A percentile compares a stretch with the other conserved stretches of the same genome.
phyloP scores from a whole-genome alignment of 2,797 vertebrate species.

The Bovichtus diacanthus region DNA sequence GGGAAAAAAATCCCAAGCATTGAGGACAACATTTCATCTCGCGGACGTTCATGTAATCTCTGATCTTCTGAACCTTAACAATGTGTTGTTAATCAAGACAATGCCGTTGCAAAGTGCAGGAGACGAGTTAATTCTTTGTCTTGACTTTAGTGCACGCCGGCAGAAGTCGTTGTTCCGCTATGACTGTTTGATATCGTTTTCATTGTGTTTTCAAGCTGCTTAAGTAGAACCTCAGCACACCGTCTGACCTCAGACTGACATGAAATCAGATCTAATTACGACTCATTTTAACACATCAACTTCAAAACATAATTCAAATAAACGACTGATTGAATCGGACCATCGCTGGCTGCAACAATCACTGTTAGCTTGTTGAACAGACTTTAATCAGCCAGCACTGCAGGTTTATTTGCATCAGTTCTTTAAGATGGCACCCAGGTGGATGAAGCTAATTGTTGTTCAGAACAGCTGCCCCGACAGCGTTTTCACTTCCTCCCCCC shows the following conservation, averaged over 20 bases:
- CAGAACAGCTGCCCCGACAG: constrained; percentile 60
- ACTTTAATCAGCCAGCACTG: constrained; percentile 78
- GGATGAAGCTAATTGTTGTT: constrained; percentile 71
- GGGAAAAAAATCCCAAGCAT: not conserved
- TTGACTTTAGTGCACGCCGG: not conserved
- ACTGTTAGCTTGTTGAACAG: constrained; percentile 62
- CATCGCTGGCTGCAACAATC: constrained; percentile 24
- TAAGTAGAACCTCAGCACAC: not conserved
- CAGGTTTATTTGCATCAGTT: constrained; percentile 70
- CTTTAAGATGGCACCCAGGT: constrained; percentile 79
- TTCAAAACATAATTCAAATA: constrained; percentile 46
- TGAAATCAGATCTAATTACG: constrained; percentile 27
- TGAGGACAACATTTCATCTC: not conserved
- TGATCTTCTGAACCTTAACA: not conserved
- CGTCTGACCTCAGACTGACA: constrained; percentile 45
- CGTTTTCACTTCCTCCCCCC: constrained; percentile 40
- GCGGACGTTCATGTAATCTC: not conserved
- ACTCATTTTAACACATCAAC: constrained; percentile 20
- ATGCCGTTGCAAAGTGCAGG: not conserved
- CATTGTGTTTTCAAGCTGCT: constrained; percentile 11
- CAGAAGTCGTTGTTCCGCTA: constrained; percentile 1
- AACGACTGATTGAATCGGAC: constrained; percentile 52
- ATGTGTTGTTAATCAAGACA: not conserved
- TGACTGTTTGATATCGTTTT: not conserved
- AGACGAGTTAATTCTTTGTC: not conserved